These are phyloP conservation scores for Phthorimaea operculella DNA, from an alignment of 1,140 invertebrate species.

Conservation along the genomic window DNA sequence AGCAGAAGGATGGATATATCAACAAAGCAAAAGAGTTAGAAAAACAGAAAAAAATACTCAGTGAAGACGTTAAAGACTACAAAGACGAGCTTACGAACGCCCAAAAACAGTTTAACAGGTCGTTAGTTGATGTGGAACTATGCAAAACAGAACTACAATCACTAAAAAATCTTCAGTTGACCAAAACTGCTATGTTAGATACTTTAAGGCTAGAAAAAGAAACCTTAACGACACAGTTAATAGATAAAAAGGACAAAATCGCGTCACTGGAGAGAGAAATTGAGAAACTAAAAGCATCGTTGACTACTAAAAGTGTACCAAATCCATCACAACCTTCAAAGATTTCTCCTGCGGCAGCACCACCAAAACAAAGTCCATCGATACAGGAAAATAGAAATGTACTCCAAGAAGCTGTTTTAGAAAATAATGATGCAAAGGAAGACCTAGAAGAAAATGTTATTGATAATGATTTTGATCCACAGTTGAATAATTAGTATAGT, in stretches of 20 bases:
- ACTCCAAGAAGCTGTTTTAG: constrained; percentile 47
- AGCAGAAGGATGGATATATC: constrained; percentile 45
- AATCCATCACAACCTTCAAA: constrained; percentile 40
- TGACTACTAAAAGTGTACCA: constrained; percentile 49
- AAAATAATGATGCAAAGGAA: constrained; percentile 62
- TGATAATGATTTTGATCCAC: constrained; percentile 52
- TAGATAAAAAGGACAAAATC: constrained; percentile 48
- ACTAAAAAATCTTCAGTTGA: constrained; percentile 54
- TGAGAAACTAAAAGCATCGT: constrained; percentile 35
- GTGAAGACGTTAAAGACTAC: constrained; percentile 32
- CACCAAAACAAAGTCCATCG: constrained; percentile 49
- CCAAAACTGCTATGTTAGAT: constrained; percentile 47
- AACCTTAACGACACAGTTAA: constrained; percentile 41
- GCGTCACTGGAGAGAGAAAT: constrained; percentile 53
- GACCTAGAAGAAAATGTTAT: constrained; percentile 56
- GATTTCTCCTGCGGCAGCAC: constrained; percentile 51
- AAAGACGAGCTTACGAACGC: constrained; percentile 38
- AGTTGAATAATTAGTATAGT: constrained; percentile 10
- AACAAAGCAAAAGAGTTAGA: constrained; percentile 47
- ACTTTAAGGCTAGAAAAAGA: constrained; percentile 52
- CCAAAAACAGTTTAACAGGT: constrained; percentile 47
- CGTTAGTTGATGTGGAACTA: constrained; percentile 42
- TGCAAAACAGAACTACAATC: constrained; percentile 56
- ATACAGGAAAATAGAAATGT: constrained; percentile 34
- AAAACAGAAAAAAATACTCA: constrained; percentile 40